Evolutionary conservation across 1,140 invertebrate genomes (phyloP).

Genomic region (Planococcus citri): DNA sequence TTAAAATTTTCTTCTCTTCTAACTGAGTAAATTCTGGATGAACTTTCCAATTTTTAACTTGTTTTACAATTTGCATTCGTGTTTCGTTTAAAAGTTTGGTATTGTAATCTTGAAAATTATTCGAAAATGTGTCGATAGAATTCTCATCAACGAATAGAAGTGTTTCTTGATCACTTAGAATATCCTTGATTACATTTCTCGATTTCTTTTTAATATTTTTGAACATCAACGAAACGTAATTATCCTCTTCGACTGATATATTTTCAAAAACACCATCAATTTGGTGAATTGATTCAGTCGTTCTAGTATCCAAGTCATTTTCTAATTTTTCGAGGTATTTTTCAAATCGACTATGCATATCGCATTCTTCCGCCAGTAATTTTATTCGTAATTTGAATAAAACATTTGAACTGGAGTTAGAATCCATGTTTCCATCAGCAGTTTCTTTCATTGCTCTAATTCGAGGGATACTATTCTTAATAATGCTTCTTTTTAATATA

Average conservation of each 20-base stretch:
- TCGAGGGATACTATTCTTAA: not conserved
- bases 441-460: too few species aligned
- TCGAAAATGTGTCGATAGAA: not conserved
- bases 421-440: not conserved
- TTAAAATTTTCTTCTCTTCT: not conserved
- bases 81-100: not conserved
- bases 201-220: slow-evolving; percentile 6
- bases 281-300: not conserved
- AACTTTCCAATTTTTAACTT: not conserved
- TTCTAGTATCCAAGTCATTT: not conserved
- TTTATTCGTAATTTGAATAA: not conserved
- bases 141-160: not conserved
- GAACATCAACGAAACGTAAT: not conserved
- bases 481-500: not conserved
- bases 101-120: not conserved
- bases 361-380: slow-evolving; percentile 1
- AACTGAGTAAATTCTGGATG: not conserved
- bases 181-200: not conserved
- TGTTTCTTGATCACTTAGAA: not conserved
- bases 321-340: not conserved
- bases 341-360: not conserved
- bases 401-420: not conserved
- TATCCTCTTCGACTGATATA: not conserved
- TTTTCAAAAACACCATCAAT: not conserved
- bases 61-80: not conserved